Conservation (phyloP, 2,888 invertebrate genomes). For the Drosophila meridionalis region DNA sequence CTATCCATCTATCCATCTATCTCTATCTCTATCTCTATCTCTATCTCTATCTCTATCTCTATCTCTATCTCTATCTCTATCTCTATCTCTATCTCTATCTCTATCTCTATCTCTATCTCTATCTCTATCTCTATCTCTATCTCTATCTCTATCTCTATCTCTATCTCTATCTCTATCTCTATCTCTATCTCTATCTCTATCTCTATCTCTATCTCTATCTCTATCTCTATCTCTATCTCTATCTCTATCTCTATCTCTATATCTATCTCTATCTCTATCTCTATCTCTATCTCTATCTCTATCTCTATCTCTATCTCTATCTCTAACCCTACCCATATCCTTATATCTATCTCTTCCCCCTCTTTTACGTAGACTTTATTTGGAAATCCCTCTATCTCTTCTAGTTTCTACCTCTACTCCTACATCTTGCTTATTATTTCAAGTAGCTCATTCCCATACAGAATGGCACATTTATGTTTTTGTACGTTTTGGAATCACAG, state of each 20-base stretch:
- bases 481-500: conserved; percentile 12
- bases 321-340: neutral
- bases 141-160: conserved; percentile 1
- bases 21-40: neutral
- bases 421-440: neutral
- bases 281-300: neutral
- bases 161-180: conserved; percentile 2
- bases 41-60: neutral
- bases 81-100: neutral
- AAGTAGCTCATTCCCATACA: neutral
- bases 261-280: neutral
- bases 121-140: conserved; percentile 1
- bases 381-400: neutral
- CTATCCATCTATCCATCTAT: neutral
- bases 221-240: neutral
- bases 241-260: neutral
- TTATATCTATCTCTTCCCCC: neutral
- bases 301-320: neutral
- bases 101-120: conserved; percentile 1
- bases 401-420: neutral
- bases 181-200: conserved; percentile 2
- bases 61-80: neutral
- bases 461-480: neutral
- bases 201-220: conserved; percentile 1
- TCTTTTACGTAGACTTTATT: neutral